Base-by-base conservation (phyloP, 2,797 vertebrate species). In the Malacoraja senta region DNA sequence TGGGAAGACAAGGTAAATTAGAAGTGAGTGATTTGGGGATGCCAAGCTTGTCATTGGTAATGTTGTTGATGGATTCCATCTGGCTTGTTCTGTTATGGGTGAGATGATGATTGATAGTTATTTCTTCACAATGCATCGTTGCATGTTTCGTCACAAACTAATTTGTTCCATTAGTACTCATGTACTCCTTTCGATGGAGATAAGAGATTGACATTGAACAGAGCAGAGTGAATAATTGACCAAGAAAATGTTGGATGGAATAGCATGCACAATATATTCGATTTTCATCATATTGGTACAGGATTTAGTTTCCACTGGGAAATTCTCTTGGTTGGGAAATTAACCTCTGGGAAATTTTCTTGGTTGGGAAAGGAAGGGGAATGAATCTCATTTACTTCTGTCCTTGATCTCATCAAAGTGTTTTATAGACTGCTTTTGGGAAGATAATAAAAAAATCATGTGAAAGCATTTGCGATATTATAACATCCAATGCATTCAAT, bases 1-100 rank as follows among this genome's bases (percentile, higher is more conserved):
- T 35, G 84, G 7, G 63, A 88, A 35, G 84, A 88, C 17, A 88
- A 88, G 61, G 84, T 88, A 88, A 88, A 88, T 88, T 68, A n/a
- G n/a, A 35, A 35, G 65, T 63, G 84, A 88, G 17, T 68, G 84
- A 68, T 38, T 24, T 68, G 63, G 61, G 84, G n/a, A 68, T 88
- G 84, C 84, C 84, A 32, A 65, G 17, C n/a, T 35, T 68, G 84
- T 88, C 83, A 86, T 61, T 86, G 61, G 63, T 19, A 88, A 88
- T 88, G 65, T 21, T 32, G 9, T 65, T 35, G 61, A 88, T 88
- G 61, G 63, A 88, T 88, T 88, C 84, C 84, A 88, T 88, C 32
- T 68, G 84, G n/a, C 19, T 84, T 68, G 6, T 88, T 68, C 63
- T 35, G 65, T 21, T 35, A 32, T 9, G 12, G n/a, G 4, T 17